Conservation (phyloP, 2,888 invertebrate genomes). For the Caenorhabditis macrosperma region DNA sequence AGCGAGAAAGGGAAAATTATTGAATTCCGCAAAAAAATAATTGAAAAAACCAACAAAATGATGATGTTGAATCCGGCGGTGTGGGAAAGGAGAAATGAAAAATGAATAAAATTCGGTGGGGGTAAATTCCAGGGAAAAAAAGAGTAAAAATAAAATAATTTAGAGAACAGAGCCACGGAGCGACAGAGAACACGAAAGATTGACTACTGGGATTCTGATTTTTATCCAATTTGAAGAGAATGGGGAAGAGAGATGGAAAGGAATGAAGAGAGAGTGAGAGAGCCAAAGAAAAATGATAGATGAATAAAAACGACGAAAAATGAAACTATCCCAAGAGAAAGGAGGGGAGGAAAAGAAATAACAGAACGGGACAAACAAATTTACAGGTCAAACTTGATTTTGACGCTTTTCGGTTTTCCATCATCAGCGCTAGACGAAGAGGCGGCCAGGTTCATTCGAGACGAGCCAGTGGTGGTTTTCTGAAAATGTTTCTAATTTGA, state of each 20-base stretch:
- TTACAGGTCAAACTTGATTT: slow-evolving; percentile 53
- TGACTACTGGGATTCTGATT: no score
- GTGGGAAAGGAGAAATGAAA: slow-evolving; percentile 4
- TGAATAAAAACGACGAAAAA: background rate
- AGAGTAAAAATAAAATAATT: background rate
- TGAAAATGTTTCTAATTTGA: no score
- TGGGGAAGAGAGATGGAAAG: no score
- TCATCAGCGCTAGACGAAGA: background rate
- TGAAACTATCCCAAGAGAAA: background rate
- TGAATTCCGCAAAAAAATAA: no score
- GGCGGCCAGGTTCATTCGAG: background rate
- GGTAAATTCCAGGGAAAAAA: background rate
- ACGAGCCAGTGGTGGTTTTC: background rate
- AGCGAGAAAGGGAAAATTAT: no score
- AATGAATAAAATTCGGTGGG: slow-evolving; percentile 15
- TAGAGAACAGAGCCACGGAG: slow-evolving; percentile 1
- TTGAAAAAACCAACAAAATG: background rate
- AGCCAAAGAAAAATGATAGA: background rate
- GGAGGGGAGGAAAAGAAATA: background rate
- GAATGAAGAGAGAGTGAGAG: no score
- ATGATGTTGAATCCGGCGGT: background rate
- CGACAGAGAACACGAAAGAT: background rate
- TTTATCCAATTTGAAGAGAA: no score
- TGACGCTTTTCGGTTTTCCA: slow-evolving; percentile 35
- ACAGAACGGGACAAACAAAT: background rate